A percentile compares a stretch with the other conserved stretches of the same genome.
Evolutionary conservation across 1,140 invertebrate genomes (phyloP).

Genomic region (Aphis gossypii): DNA sequence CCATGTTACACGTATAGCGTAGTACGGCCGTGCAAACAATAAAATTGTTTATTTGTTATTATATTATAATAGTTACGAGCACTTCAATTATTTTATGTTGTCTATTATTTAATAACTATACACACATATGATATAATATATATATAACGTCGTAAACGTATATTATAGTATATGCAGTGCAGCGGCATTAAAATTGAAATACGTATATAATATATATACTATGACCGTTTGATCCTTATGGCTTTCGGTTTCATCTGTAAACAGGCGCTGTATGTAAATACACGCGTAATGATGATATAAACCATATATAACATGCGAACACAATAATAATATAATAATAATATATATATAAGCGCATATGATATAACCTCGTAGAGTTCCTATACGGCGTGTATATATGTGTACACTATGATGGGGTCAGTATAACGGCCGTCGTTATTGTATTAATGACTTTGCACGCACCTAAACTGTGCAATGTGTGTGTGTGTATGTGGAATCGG

Average conservation of each 20-base stretch:
- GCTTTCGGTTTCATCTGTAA: slow-evolving; percentile 20
- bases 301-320: slow-evolving; percentile 3
- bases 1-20: too few relatives aligned
- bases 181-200: background rate
- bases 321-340: background rate
- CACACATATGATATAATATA: background rate
- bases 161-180: background rate
- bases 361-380: background rate
- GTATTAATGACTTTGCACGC: slow-evolving; percentile 50
- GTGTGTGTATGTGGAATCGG: too few relatives aligned
- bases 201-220: background rate
- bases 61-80: background rate
- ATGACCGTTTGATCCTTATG: background rate
- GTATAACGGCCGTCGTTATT: slow-evolving; percentile 40
- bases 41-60: background rate
- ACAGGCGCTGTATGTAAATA: background rate
- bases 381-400: background rate
- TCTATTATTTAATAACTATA: slow-evolving; percentile 3
- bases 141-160: background rate
- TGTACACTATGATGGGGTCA: background rate
- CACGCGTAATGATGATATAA: background rate
- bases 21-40: background rate
- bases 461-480: background rate
- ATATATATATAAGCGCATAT: background rate
- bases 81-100: background rate